Evolutionary conservation across 2,888 invertebrate genomes (phyloP), one percentile per base, ranked within the genome.

Genomic region (Phengaris alcon): DNA sequence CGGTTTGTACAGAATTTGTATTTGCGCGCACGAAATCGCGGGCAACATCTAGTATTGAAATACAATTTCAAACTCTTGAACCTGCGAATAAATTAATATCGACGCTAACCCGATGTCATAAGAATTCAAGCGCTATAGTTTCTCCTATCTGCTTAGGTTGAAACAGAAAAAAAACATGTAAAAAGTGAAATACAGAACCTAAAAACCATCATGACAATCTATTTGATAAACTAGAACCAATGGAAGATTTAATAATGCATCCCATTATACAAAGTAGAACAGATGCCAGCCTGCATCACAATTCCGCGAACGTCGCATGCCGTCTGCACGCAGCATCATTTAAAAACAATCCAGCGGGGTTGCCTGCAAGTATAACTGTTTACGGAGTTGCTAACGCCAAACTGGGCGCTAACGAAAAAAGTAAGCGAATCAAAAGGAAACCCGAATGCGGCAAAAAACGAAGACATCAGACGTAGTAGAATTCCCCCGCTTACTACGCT

Each of bases 331-430:
- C 80, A 83, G 83, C 84, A 82, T 87, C 89, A 88, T 90, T 90
- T 90, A 90, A 90, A 90, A 90, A 90, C 91, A 90, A 92, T 91
- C 87, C 90, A 83, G 85, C 89, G 91, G 91, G 91, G 90, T 91
- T 89, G 90, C 91, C 91, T 90, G 86, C 86, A 83, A 83, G 82
- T 87, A 82, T 90, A 92, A 93, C 93, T 92, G 92, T 93, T 89
- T 93, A 93, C 86, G 93, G 93, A 89, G 88, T 88, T 86, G 88
- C 84, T 84, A 86, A 84, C 80, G 81, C 93, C 92, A 91, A 89
- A 92, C 85, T 85, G 84, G 90, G 90, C 88, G 85, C 84, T 85
- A 82, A 84, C 85, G 87, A 89, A 92, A 92, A 92, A 92, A 80
- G 77, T 78, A 77, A 79, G 77, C 77, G 78, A 77, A 77, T 77